A percentile compares a stretch with the other conserved stretches of the same genome.
phyloP scores from a whole-genome alignment of 92 coral and sea anemone genomes.

The Ricordea florida region DNA sequence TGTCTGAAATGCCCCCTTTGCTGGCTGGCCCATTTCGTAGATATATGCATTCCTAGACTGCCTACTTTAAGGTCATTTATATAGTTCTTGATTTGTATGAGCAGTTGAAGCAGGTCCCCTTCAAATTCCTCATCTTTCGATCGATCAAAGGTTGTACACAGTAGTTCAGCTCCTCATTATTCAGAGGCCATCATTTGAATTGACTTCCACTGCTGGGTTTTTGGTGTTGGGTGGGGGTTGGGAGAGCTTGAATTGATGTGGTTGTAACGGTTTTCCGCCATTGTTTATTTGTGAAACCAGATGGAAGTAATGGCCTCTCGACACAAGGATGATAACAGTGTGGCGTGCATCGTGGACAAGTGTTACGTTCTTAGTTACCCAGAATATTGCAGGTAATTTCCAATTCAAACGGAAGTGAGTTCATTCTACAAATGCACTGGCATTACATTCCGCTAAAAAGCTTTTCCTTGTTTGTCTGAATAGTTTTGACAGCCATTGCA shows the following conservation, averaged over 20 bases:
- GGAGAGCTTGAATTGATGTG: neutral
- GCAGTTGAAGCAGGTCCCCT: neutral
- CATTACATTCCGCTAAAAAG: no score
- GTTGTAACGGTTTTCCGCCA: neutral
- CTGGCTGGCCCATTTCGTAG: no score
- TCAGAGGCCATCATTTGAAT: neutral
- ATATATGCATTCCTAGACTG: no score
- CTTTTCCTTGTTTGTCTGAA: no score
- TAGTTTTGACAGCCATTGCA: no score
- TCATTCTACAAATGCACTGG: no score
- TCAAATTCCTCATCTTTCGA: neutral
- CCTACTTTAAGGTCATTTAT: no score
- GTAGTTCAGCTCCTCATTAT: neutral
- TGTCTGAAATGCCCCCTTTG: no score
- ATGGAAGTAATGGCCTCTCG: slow-evolving; percentile 98
- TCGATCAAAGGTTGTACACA: neutral
- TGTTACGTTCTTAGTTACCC: slow-evolving; percentile 97
- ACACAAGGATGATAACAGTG: slow-evolving; percentile 99
- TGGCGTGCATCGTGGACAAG: slow-evolving; percentile 99
- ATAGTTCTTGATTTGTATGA: no score
- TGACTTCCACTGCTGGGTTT: neutral
- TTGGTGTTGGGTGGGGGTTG: neutral
- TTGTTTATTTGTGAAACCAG: slow-evolving; percentile 29
- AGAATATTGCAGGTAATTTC: slow-evolving; percentile 92
- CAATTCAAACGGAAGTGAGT: no score